Conservation (phyloP, 2,113 vertebrate genomes). For the Martes martes region DNA sequence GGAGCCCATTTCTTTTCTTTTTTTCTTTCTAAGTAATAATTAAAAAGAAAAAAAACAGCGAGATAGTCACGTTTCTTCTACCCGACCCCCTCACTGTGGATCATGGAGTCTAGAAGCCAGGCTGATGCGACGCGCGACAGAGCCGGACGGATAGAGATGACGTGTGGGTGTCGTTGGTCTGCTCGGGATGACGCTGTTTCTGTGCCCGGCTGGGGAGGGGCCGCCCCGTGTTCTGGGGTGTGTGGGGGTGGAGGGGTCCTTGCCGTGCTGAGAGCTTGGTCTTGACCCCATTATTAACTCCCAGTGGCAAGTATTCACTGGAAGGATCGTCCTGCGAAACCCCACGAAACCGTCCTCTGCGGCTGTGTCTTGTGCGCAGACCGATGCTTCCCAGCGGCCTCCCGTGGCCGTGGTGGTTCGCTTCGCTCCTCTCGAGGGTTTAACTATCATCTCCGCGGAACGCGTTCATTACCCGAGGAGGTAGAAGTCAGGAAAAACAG, state of each 20-base stretch:
- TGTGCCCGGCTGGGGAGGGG: too few relatives aligned
- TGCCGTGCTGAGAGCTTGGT: neutral
- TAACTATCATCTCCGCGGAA: neutral
- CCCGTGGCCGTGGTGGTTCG: too few relatives aligned
- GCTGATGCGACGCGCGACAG: neutral
- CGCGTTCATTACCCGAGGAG: neutral
- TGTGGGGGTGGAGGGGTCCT: accelerated
- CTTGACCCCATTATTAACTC: neutral
- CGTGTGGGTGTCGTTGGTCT: neutral
- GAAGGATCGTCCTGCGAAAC: too few relatives aligned
- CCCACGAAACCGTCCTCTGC: too few relatives aligned
- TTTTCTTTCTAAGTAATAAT: neutral
- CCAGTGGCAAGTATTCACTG: neutral
- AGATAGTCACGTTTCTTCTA: neutral
- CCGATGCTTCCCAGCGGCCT: too few relatives aligned
- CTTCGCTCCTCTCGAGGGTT: neutral
- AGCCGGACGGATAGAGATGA: neutral
- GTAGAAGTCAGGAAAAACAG: neutral
- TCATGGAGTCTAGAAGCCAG: neutral
- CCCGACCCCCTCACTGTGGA: neutral
- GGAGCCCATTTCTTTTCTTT: neutral
- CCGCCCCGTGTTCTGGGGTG: neutral
- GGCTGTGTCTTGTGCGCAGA: too few relatives aligned
- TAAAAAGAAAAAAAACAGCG: neutral
- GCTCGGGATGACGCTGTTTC: neutral